Evolutionary conservation across 2,888 invertebrate genomes (phyloP), one percentile per base, ranked within the genome.

Genomic region (Lamproptera curius): DNA sequence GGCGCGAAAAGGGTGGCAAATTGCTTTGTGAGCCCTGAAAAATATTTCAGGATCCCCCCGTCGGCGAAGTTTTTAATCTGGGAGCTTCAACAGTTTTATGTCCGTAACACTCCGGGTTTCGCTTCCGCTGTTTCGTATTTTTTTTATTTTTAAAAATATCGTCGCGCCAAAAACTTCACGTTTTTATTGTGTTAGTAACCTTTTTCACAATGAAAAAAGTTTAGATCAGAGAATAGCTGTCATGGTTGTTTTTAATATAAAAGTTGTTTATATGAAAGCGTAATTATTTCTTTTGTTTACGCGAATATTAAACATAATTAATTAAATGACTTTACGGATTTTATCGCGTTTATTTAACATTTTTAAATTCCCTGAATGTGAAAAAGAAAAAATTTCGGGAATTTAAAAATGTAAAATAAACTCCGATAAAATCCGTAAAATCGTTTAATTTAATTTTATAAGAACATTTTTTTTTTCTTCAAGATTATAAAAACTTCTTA

Each of bases 1-100:
- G 59, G 57, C 53, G 53, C 48, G 45, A 55, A 61, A 67, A 67
- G 62, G 63, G 64, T 67, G 63, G 64, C 65, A 69, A 71, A 72
- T 73, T 70, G 65, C 65, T 70, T 63, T 44, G 63, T 62, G 68
- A 61, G 51, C 52, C 46, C 40, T 47, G 55, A 54, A 51, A 60
- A 55, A 60, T 56, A 53, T 54, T 52, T 50, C 31, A 53, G 49
- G 55, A 54, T 56, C 55, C 40, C 40, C 20, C 44, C 20, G 35
- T 40, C 34, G 40, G 49, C 40, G 31, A 49, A 49, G 43, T 49
- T 49, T 49, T 49, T 49, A 49, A 49, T 49, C 49, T 49, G 39
- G 11, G 44, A 49, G 40, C 44, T 49, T 44, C 44, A 44, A 28
- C 43, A 48, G 33, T 49, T 49, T 44, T 44, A 49, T 31, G 43